These are phyloP conservation scores for Heterodera schachtii DNA, from an alignment of 1,140 invertebrate species.

Conservation along the genomic window DNA sequence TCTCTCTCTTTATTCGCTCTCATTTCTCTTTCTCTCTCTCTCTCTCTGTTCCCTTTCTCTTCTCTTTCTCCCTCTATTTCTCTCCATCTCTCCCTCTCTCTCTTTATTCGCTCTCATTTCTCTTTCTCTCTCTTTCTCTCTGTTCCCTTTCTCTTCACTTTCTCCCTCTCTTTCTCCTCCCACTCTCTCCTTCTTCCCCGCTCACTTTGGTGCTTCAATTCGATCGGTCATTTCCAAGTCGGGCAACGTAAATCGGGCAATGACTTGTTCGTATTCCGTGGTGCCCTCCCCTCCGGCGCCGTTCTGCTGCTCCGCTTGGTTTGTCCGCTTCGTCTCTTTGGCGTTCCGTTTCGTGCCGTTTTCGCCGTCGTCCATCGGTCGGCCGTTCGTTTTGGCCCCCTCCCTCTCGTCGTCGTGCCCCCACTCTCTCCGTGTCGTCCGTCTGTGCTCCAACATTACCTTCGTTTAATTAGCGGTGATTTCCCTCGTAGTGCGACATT, in stretches of 20 bases:
- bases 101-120: too few species aligned
- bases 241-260: conserved; percentile 30
- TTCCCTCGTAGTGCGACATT: not conserved
- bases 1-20: too few species aligned
- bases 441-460: conserved; percentile 18
- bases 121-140: too few species aligned
- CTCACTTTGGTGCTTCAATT: conserved; percentile 42
- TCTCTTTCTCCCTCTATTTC: too few species aligned
- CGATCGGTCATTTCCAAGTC: conserved; percentile 36
- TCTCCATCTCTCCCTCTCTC: too few species aligned
- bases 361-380: not conserved
- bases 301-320: not conserved
- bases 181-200: too few species aligned
- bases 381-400: not conserved
- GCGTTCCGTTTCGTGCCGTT: conserved; percentile 25
- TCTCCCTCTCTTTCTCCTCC: too few species aligned
- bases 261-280: conserved; percentile 3
- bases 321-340: not conserved
- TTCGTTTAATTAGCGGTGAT: not conserved
- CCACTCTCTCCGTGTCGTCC: not conserved
- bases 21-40: too few species aligned
- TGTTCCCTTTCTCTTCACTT: too few species aligned
- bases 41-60: too few species aligned
- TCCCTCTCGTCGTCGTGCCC: not conserved
- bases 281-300: not conserved